Evolutionary conservation across 2,113 vertebrate genomes (phyloP).

Genomic region (Pollimyrus isidori): DNA sequence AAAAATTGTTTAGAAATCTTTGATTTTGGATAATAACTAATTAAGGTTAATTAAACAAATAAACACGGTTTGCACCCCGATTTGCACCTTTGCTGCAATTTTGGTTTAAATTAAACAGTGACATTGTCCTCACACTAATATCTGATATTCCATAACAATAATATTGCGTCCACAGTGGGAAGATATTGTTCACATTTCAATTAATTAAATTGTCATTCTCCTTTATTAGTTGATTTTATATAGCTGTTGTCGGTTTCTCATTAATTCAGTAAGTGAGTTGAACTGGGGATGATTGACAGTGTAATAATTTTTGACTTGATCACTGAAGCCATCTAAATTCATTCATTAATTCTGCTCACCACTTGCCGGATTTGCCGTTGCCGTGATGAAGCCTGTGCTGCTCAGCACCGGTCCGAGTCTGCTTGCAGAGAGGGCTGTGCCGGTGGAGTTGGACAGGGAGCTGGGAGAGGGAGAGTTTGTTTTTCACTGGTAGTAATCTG

Average conservation of each 20-base stretch:
- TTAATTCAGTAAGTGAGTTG: not conserved
- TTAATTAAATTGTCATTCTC: not conserved
- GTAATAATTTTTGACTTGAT: not conserved
- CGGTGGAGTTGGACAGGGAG: not conserved
- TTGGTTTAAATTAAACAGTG: not conserved
- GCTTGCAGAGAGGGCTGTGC: not conserved
- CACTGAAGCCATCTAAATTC: slow-evolving; percentile 1
- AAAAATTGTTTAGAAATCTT: not conserved
- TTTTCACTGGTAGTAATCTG: slow-evolving; percentile 27
- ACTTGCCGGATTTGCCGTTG: not conserved
- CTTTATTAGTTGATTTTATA: slow-evolving; percentile 10
- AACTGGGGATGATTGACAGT: not conserved
- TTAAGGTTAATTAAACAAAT: not conserved
- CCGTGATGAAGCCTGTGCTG: not conserved
- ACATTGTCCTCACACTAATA: not conserved
- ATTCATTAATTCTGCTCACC: slow-evolving; percentile 7
- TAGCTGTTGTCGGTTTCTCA: not conserved
- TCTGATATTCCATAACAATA: not conserved
- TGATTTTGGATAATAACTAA: not conserved
- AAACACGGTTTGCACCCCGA: not conserved
- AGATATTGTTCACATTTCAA: not conserved
- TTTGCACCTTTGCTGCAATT: not conserved
- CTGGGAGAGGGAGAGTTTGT: not conserved
- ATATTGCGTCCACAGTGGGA: not conserved
- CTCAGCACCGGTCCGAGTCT: not conserved